phyloP scores from a whole-genome alignment of 2,797 vertebrate genomes.

The Steatocranus sp. region DNA sequence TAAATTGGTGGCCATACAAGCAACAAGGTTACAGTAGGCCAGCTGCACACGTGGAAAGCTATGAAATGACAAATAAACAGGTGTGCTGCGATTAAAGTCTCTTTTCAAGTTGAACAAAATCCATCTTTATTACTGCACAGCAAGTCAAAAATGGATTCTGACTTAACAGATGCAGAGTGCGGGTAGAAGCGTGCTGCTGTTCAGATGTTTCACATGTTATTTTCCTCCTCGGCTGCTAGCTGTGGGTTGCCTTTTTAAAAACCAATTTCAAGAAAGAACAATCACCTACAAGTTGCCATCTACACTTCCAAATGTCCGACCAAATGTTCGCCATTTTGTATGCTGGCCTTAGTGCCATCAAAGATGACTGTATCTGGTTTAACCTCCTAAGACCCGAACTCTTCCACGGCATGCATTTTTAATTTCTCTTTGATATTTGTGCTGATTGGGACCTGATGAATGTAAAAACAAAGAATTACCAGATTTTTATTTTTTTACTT shows the following conservation, averaged over 20 bases:
- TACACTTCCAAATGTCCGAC: neutral
- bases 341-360: neutral
- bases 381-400: neutral
- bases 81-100: neutral
- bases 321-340: neutral
- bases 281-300: neutral
- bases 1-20: neutral
- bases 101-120: neutral
- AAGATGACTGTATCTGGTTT: neutral
- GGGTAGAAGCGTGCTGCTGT: neutral
- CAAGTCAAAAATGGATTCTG: neutral
- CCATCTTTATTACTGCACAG: neutral
- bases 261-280: neutral
- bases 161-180: neutral
- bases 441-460: neutral
- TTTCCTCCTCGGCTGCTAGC: neutral
- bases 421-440: neutral
- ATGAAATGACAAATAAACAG: neutral
- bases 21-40: neutral
- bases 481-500: neutral
- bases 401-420: neutral
- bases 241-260: neutral
- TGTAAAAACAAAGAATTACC: neutral
- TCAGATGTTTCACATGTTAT: neutral
- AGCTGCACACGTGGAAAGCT: neutral